Evolutionary conservation across 2,888 invertebrate genomes (phyloP).

Genomic region (Trichogramma evanescens): DNA sequence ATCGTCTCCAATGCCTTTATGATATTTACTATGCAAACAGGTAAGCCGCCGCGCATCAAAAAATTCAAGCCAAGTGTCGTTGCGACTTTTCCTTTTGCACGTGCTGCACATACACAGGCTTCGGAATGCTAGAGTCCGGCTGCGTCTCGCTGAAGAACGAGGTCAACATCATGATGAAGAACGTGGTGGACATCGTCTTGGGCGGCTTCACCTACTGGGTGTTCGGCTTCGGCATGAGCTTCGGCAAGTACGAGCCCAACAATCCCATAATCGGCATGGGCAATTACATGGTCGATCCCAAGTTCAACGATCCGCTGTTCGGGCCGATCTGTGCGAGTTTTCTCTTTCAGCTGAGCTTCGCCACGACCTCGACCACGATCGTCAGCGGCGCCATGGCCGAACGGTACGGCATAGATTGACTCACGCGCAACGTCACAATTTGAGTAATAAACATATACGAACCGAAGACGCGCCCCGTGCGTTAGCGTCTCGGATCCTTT

Average conservation of each 20-base stretch:
- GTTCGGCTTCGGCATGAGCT: slow-evolving; percentile 88
- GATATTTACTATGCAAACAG: slow-evolving; percentile 91
- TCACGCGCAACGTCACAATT: too few relatives aligned
- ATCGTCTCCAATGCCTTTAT: slow-evolving; percentile 83
- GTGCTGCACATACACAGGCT: slow-evolving; percentile 59
- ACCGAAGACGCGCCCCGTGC: neutral
- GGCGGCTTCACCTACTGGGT: slow-evolving; percentile 92
- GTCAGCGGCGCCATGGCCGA: slow-evolving; percentile 94
- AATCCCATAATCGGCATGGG: slow-evolving; percentile 81
- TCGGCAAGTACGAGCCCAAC: slow-evolving; percentile 65
- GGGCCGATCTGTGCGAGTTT: slow-evolving; percentile 83
- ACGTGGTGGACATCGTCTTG: slow-evolving; percentile 84
- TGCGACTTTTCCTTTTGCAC: too few relatives aligned
- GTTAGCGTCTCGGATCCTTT: neutral
- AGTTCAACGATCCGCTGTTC: slow-evolving; percentile 67
- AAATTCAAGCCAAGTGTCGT: neutral
- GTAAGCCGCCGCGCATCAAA: slow-evolving; percentile 45
- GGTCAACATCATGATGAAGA: slow-evolving; percentile 97
- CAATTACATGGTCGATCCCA: slow-evolving; percentile 67
- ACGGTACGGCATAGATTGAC: slow-evolving; percentile 53
- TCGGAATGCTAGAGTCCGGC: slow-evolving; percentile 89
- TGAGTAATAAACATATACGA: neutral
- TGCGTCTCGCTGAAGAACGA: slow-evolving; percentile 90
- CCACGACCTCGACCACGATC: slow-evolving; percentile 84
- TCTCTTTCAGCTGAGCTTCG: slow-evolving; percentile 83